Percentiles rank a stretch among this genome's conserved stretches.
phyloP scores from a whole-genome alignment of 2,797 vertebrate species.

The Artibeus jamaicensis region DNA sequence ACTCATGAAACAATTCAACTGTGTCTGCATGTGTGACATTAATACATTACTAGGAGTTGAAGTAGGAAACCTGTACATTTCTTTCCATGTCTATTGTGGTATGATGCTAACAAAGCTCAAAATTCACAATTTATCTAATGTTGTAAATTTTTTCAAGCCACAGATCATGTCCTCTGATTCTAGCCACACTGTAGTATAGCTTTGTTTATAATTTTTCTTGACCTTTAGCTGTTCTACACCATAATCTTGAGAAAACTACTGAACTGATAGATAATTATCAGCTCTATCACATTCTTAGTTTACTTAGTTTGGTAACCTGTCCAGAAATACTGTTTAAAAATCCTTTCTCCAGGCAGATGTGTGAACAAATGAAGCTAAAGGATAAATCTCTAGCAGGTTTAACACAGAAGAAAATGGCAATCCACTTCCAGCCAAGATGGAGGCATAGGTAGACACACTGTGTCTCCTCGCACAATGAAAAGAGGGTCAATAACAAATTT shows the following conservation, averaged over 20 bases:
- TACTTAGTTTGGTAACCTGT: background rate
- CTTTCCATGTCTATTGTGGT: background rate
- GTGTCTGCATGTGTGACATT: background rate
- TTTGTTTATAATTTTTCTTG: background rate
- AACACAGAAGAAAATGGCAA: background rate
- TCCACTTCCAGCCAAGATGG: too few species aligned
- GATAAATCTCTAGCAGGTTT: background rate
- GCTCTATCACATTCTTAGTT: background rate
- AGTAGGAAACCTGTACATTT: background rate
- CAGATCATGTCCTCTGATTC: background rate
- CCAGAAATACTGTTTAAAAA: background rate
- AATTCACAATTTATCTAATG: background rate
- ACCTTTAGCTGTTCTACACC: background rate
- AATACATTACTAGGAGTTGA: background rate
- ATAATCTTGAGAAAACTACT: background rate
- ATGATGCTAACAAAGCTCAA: background rate
- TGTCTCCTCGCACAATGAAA: too few species aligned
- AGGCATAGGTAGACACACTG: too few species aligned
- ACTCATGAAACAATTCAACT: background rate
- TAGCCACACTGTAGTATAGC: background rate
- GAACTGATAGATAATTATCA: background rate
- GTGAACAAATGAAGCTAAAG: background rate
- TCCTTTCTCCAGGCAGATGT: background rate
- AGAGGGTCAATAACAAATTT: too few species aligned
- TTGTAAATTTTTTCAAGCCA: background rate